Evolutionary conservation across 2,888 invertebrate species (phyloP).

Genomic region (Globia sparganii): DNA sequence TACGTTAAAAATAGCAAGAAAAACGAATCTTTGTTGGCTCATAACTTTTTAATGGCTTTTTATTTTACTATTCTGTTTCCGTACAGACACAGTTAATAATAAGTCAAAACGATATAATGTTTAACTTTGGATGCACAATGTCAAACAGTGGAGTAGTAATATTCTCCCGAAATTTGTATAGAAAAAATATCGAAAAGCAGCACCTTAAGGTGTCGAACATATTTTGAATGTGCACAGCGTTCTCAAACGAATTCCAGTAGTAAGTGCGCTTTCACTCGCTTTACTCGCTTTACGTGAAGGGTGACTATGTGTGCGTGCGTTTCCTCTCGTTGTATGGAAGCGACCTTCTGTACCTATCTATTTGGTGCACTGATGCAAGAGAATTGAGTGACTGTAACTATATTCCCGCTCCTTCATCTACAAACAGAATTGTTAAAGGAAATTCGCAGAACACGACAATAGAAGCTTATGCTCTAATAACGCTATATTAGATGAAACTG

Average conservation of each 20-base stretch:
- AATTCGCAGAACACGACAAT: neutral
- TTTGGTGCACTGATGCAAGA: neutral
- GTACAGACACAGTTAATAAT: no score
- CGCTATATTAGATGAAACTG: neutral
- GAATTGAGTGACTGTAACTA: constrained; percentile 17
- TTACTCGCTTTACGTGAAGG: neutral
- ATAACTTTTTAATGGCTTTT: no score
- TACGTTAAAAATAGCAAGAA: no score
- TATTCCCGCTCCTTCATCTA: constrained; percentile 16
- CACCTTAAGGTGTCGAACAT: neutral
- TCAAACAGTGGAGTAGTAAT: no score
- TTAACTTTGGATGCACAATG: no score
- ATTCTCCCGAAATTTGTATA: no score
- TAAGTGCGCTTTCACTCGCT: neutral
- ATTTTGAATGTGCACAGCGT: neutral
- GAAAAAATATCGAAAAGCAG: no score
- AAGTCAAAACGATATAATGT: no score
- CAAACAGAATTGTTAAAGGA: constrained; percentile 15
- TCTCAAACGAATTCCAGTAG: neutral
- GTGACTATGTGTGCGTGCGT: neutral
- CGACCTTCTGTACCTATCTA: constrained; percentile 1
- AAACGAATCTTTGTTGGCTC: no score
- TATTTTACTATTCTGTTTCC: no score
- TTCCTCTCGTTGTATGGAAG: neutral
- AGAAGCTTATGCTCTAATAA: constrained; percentile 20